Percentiles rank a stretch among this genome's conserved stretches.
These are phyloP conservation scores for Erannis defoliaria DNA, from an alignment of 2,888 invertebrate species.

Conservation along the genomic window DNA sequence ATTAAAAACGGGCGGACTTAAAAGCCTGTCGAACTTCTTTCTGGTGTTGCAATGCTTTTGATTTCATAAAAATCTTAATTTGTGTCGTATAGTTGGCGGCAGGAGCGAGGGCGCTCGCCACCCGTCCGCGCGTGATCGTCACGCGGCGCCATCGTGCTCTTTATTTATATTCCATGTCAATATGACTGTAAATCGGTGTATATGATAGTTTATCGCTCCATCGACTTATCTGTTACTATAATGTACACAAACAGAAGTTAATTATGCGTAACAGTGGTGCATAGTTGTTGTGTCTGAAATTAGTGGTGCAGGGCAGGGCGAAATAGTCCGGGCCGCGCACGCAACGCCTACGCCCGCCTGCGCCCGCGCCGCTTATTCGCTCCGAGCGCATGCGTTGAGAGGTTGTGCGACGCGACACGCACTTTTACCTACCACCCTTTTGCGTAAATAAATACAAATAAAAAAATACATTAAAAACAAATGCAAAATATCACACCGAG, in stretches of 20 bases:
- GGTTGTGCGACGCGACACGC: constrained; percentile 61
- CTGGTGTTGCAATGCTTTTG: constrained; percentile 39
- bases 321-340: constrained; percentile 53
- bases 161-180: constrained; percentile 65
- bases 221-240: constrained; percentile 65
- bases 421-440: constrained; percentile 61
- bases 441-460: constrained; percentile 43
- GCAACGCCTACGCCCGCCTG: constrained; percentile 48
- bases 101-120: constrained; percentile 66
- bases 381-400: constrained; percentile 68
- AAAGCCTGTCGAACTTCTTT: constrained; percentile 32
- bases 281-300: constrained; percentile 64
- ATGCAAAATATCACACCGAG: constrained; percentile 52
- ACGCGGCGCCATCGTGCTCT: constrained; percentile 68
- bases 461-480: constrained; percentile 41
- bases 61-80: constrained; percentile 48
- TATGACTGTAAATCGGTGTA: constrained; percentile 58
- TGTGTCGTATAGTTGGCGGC: constrained; percentile 46
- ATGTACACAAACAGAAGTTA: constrained; percentile 66
- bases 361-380: constrained; percentile 64
- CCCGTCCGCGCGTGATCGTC: constrained; percentile 70
- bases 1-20: constrained; percentile 9
- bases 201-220: constrained; percentile 64
- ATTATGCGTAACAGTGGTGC: constrained; percentile 59
- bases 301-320: constrained; percentile 59